Evolutionary conservation across 2,888 invertebrate genomes (phyloP).

Genomic region (Dastarcus helophoroides): DNA sequence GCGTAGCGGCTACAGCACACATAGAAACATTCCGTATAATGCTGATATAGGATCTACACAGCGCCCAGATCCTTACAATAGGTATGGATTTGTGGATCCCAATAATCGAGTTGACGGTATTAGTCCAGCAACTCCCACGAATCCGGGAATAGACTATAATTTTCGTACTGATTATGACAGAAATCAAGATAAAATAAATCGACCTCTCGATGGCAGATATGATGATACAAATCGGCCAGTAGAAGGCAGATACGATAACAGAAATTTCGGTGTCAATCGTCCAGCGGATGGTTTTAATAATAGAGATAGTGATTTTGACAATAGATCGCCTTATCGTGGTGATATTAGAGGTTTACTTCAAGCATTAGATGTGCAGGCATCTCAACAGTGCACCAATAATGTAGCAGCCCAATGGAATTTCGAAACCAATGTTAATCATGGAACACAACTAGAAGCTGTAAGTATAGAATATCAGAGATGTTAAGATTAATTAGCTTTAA

Average conservation of each 20-base stretch:
- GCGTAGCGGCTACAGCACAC: no score
- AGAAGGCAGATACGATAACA: slow-evolving; percentile 3
- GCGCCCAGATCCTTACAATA: no score
- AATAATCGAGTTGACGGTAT: no score
- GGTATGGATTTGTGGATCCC: no score
- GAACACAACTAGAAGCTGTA: slow-evolving; percentile 72
- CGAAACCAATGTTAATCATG: slow-evolving; percentile 77
- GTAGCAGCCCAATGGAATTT: slow-evolving; percentile 86
- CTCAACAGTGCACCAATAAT: slow-evolving; percentile 72
- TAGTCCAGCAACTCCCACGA: not conserved
- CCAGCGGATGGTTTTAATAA: not conserved
- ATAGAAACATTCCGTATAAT: no score
- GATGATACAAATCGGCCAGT: slow-evolving; percentile 5
- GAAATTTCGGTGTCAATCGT: slow-evolving; percentile 5
- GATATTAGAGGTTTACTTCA: slow-evolving; percentile 48
- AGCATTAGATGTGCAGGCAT: slow-evolving; percentile 62
- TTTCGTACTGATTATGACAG: not conserved
- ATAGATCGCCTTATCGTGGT: slow-evolving; percentile 21
- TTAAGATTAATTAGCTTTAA: no score
- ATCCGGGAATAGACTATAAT: not conserved
- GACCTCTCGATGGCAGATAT: slow-evolving; percentile 1
- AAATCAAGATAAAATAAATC: slow-evolving; percentile 5
- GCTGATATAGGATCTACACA: no score
- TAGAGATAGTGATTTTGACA: slow-evolving; percentile 7
- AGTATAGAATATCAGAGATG: no score